Conservation (phyloP, 2,888 invertebrate species). For the Rotaria sp. region DNA sequence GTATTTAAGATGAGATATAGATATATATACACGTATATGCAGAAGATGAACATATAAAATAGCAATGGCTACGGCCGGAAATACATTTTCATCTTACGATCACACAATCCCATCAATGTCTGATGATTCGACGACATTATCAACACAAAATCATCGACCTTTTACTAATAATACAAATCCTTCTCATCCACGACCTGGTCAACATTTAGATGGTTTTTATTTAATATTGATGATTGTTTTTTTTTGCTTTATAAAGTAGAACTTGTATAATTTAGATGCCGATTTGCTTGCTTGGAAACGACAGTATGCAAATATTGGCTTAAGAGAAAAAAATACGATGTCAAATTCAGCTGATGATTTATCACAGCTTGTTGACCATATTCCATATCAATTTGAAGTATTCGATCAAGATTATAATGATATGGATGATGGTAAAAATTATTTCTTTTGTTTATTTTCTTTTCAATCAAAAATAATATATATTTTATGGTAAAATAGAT, state of each 20-base stretch:
- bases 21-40: background rate
- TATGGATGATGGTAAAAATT: background rate
- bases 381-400: background rate
- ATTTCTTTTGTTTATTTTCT: background rate
- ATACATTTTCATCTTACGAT: background rate
- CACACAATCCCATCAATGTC: background rate
- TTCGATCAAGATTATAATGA: background rate
- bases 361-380: background rate
- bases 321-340: background rate
- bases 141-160: background rate
- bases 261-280: background rate
- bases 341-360: constrained; percentile 14
- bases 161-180: background rate
- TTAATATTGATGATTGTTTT: background rate
- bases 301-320: background rate
- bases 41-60: background rate
- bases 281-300: background rate
- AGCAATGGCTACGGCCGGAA: background rate
- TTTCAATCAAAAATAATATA: background rate
- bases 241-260: background rate
- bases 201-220: background rate
- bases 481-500: background rate
- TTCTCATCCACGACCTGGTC: background rate
- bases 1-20: background rate
- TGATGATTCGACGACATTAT: background rate